These are phyloP conservation scores for Eristalis arbustorum DNA, from an alignment of 2,888 invertebrate genomes.

Conservation along the genomic window DNA sequence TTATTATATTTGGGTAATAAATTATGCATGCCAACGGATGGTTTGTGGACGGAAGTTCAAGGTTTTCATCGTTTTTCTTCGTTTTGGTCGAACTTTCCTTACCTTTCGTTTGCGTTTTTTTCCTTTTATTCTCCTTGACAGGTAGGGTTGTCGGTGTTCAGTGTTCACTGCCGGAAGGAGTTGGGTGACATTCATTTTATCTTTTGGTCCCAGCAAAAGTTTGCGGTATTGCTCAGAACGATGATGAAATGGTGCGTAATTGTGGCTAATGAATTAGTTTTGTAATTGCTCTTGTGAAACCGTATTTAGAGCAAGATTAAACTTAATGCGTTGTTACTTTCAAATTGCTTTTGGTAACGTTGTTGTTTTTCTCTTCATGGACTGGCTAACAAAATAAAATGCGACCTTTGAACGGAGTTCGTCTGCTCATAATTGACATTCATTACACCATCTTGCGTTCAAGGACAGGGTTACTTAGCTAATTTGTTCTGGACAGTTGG, in stretches of 20 bases:
- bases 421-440: too few relatives aligned
- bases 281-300: constrained; percentile 1
- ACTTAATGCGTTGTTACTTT: background rate
- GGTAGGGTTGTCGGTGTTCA: background rate
- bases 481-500: too few relatives aligned
- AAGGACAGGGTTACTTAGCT: too few relatives aligned
- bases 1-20: constrained; percentile 68
- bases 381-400: background rate
- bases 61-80: background rate
- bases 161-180: background rate
- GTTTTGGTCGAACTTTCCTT: background rate
- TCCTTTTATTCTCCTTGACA: background rate
- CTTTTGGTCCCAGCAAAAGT: background rate
- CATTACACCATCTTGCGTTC: too few relatives aligned
- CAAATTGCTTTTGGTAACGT: background rate
- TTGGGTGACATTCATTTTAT: background rate
- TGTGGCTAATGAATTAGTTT: constrained; percentile 55
- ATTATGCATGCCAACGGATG: constrained; percentile 67
- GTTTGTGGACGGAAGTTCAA: constrained; percentile 28
- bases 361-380: background rate
- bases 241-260: constrained; percentile 59
- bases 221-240: constrained; percentile 35
- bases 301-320: background rate
- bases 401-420: background rate
- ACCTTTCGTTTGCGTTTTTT: background rate